These are phyloP conservation scores for Stictocephala bisonia DNA, from an alignment of 2,888 invertebrate genomes.

Conservation along the genomic window DNA sequence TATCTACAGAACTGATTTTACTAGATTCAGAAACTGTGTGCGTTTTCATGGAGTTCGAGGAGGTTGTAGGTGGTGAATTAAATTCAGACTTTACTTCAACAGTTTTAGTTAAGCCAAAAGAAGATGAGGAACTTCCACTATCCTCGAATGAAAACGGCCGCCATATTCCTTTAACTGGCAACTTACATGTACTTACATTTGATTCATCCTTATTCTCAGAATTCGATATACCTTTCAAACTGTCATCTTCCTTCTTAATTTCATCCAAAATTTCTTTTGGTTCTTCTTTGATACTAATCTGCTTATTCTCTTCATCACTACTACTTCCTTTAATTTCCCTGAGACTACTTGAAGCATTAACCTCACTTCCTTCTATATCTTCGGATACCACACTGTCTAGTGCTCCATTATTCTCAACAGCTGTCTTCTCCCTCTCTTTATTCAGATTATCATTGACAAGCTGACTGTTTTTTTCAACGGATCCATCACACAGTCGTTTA, in stretches of 20 bases:
- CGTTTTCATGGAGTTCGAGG: no score
- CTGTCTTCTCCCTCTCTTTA: neutral
- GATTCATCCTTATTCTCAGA: constrained; percentile 57
- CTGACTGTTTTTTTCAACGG: neutral
- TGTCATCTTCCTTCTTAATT: neutral
- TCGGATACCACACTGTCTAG: no score
- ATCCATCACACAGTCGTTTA: neutral
- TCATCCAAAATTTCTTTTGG: neutral
- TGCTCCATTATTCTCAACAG: neutral
- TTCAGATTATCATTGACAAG: neutral
- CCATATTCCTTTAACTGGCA: constrained; percentile 63
- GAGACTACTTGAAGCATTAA: no score
- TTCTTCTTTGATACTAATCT: neutral
- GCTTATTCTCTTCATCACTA: neutral
- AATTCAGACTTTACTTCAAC: constrained; percentile 17
- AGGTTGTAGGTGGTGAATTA: neutral
- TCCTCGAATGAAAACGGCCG: constrained; percentile 50
- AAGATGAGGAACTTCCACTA: neutral
- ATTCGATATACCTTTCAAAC: constrained; percentile 21
- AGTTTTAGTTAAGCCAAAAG: constrained; percentile 1
- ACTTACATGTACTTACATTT: constrained; percentile 46
- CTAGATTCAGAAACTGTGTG: no score
- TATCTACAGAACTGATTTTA: no score
- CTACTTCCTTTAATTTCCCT: constrained; percentile 39
- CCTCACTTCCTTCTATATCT: neutral